These are phyloP conservation scores for Lissocephala sabroskyi DNA, from an alignment of 2,888 invertebrate species.

Conservation along the genomic window DNA sequence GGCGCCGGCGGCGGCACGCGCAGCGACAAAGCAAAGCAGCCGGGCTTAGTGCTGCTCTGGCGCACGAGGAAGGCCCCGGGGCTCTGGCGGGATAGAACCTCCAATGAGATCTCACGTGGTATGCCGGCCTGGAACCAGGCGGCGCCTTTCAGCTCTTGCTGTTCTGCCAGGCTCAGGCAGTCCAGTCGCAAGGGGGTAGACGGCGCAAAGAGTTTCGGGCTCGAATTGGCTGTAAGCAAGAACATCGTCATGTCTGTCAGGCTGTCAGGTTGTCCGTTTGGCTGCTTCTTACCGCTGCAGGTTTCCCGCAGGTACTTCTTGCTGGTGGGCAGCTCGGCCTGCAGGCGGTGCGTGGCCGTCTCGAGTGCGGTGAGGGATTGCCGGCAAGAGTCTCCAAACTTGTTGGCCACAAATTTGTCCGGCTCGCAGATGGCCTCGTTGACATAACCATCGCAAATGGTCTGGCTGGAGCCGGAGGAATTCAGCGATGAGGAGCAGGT, in stretches of 20 bases:
- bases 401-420: constrained; percentile 73
- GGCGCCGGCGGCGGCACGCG: constrained; percentile 90
- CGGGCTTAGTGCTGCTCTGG: constrained; percentile 93
- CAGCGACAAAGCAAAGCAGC: constrained; percentile 94
- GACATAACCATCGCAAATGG: constrained; percentile 84
- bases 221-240: constrained; percentile 67
- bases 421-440: constrained; percentile 84
- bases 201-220: constrained; percentile 74
- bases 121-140: constrained; percentile 98
- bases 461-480: constrained; percentile 79
- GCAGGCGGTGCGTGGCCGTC: constrained; percentile 62
- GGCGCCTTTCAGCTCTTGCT: constrained; percentile 88
- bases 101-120: constrained; percentile 93
- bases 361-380: constrained; percentile 72
- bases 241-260: background rate
- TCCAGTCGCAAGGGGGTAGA: constrained; percentile 73
- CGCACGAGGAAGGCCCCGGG: constrained; percentile 97
- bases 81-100: constrained; percentile 90
- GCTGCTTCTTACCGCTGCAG: constrained; percentile 67
- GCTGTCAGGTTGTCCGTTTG: background rate
- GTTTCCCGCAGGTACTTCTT: constrained; percentile 72
- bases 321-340: constrained; percentile 67
- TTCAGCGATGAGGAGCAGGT: constrained; percentile 76
- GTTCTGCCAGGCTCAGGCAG: constrained; percentile 79
- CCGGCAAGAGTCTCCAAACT: constrained; percentile 72